Percentiles rank a stretch among this genome's conserved stretches.
These are phyloP conservation scores for Batillaria attramentaria DNA, from an alignment of 1,140 invertebrate species.

Conservation along the genomic window DNA sequence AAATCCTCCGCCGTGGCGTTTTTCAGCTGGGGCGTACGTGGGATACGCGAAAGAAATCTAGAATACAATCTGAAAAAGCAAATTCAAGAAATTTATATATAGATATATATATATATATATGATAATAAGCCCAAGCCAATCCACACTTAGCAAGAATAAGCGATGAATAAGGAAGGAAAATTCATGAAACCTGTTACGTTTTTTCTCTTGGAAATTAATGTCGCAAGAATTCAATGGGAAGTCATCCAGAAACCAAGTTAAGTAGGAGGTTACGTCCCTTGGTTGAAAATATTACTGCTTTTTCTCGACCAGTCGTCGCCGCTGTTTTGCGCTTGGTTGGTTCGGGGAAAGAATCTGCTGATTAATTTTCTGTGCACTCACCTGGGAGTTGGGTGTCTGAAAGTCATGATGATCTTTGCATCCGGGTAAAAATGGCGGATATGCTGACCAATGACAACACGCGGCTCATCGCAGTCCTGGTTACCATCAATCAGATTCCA, in stretches of 20 bases:
- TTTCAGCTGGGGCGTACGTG: slow-evolving; percentile 8
- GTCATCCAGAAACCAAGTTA: no score
- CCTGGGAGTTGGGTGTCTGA: slow-evolving; percentile 14
- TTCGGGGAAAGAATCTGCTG: no score
- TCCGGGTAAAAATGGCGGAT: not conserved
- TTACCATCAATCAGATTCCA: slow-evolving; percentile 8
- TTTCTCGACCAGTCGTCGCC: no score
- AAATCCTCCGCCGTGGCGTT: slow-evolving; percentile 25
- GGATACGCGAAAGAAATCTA: slow-evolving; percentile 35
- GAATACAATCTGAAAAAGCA: slow-evolving; percentile 37
- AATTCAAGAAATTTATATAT: not conserved
- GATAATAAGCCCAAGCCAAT: not conserved
- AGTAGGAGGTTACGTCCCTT: no score
- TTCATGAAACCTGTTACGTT: no score
- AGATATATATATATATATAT: not conserved
- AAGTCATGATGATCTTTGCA: slow-evolving; percentile 9
- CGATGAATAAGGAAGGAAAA: no score
- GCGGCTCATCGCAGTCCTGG: slow-evolving; percentile 8
- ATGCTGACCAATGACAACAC: not conserved
- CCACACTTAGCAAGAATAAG: no score
- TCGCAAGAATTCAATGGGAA: no score
- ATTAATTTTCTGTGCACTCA: no score
- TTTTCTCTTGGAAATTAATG: no score
- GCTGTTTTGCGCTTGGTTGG: no score
- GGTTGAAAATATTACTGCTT: no score